Conservation (phyloP, 2,113 vertebrate species). For the Neogobius melanostomus region DNA sequence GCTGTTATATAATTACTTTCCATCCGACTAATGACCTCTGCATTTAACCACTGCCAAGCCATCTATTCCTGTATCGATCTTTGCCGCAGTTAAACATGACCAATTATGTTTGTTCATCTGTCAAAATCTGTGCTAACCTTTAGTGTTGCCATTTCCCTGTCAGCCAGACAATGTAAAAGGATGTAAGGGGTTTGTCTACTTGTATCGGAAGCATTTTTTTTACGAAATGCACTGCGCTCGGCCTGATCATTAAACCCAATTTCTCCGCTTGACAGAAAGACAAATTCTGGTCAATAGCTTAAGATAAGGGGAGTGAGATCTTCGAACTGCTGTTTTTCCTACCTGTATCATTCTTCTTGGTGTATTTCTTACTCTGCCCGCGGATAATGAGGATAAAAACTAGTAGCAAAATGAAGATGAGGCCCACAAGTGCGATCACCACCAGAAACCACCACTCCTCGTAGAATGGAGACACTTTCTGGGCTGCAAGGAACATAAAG, state of each 20-base stretch:
- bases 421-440: slow-evolving; percentile 92
- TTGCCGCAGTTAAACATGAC: slow-evolving; percentile 51
- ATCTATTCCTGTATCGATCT: slow-evolving; percentile 66
- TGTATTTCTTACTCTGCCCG: slow-evolving; percentile 95
- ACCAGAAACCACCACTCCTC: slow-evolving; percentile 99
- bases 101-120: slow-evolving; percentile 63
- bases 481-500: slow-evolving; percentile 73
- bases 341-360: slow-evolving; percentile 96
- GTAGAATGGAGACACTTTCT: slow-evolving; percentile 93
- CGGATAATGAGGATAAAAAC: slow-evolving; percentile 96
- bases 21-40: slow-evolving; percentile 53
- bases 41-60: slow-evolving; percentile 54
- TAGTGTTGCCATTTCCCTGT: slow-evolving; percentile 43
- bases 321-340: slow-evolving; percentile 17
- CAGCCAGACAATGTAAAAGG: slow-evolving; percentile 38
- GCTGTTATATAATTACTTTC: slow-evolving; percentile 59
- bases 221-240: slow-evolving; percentile 14
- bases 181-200: slow-evolving; percentile 51
- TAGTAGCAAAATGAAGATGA: slow-evolving; percentile 96
- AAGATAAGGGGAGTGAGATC: slow-evolving; percentile 1
- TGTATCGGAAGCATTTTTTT: slow-evolving; percentile 29
- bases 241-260: slow-evolving; percentile 41
- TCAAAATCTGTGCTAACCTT: slow-evolving; percentile 42
- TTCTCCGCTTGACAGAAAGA: slow-evolving; percentile 36
- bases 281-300: slow-evolving; percentile 16